Base-by-base conservation (phyloP, 2,113 vertebrate genomes). In the Labrus mixtus region DNA sequence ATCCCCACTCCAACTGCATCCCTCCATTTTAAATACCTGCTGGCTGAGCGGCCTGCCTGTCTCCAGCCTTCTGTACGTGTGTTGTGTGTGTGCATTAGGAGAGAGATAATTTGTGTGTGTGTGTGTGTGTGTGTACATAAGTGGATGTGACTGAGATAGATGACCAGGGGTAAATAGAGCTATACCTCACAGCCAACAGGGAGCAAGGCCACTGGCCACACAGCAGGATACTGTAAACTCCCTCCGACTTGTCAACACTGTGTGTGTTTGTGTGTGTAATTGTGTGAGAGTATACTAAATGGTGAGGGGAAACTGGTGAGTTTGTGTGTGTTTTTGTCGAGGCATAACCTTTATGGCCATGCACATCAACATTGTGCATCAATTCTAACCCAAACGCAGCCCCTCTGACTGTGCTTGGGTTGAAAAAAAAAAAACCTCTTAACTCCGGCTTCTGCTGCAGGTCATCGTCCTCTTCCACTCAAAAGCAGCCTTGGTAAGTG, bases 101-200 rank as follows among this genome's bases (percentile, higher is more conserved):
- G 72, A 20, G 29, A 29, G 29, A 29, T 29, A 29, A 29, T 29
- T 29, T 29, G 5, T 29, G 29, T 29, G 2, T 29, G 69, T 54
- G 53, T 37, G 29, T 72, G n/a, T n/a, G n/a, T 33, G 23, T 70
- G 37, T 58, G 54, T 73, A 33, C 0, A 6, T 59, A 37, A 68
- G 81, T 81, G 86, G 82, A 85, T 82, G 87, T 83, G 89, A 92
- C 85, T 88, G 82, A 91, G 90, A 91, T 85, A 91, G 83, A 93
- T 89, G 86, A 78, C 74, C 78, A 85, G 63, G 79, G 65, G 84
- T 86, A 91, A 89, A 92, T 90, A 90, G 83, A 89, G 88, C 89
- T 79, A 83, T 90, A 88, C 66, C 85, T 92, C 87, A 87, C 78
- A 83, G 78, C 83, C 83, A 83, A 67, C 64, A 83, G 86, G 87